Base-by-base conservation (phyloP, 2,797 vertebrate species). In the Allobates femoralis region DNA sequence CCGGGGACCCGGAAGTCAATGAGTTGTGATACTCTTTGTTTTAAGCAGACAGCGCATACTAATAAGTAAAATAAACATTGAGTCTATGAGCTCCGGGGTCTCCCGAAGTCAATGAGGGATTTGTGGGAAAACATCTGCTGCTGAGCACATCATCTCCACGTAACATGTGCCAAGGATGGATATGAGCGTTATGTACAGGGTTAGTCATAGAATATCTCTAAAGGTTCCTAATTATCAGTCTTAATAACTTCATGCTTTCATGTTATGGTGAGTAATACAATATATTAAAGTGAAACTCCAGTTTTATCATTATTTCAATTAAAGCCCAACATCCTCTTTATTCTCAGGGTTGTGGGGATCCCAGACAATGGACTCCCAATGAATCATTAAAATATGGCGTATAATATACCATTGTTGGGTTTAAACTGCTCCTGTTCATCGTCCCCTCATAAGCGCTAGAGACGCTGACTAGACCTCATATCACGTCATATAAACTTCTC, bases 51-150 rank as follows among this genome's bases (percentile, higher is more conserved):
- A 50, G 37, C 37, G 37, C 11, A 26, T 50, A n/a, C n/a, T 74
- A 71, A 71, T 41, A 74, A 41, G 41, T 26, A 74, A 74, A 46
- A 74, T 74, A 74, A 74, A 74, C 41, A 74, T n/a, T 7, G 19
- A 26, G 12, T 46, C n/a, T n/a, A 50, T 5, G 15, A 46, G 67
- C 67, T 71, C 2, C 67, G 69, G 69, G 69, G 34, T 74, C 69
- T 26, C 67, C 66, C 19, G 12, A 16, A 74, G 41, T 16, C 69
- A 74, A 50, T 50, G 69, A 74, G 69, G 37, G 69, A 74, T 74
- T 74, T 23, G 69, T 74, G 69, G 41, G 69, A 74, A n/a, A 74
- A 74, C 37, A 74, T 74, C 69, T 74, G 69, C 69, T 16, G 69
- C 18, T 74, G n/a, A 46, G 69, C 15, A 14, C 34, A 46, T 50